Base-by-base conservation (phyloP, 2,888 invertebrate genomes). In the Auanema sp. region DNA sequence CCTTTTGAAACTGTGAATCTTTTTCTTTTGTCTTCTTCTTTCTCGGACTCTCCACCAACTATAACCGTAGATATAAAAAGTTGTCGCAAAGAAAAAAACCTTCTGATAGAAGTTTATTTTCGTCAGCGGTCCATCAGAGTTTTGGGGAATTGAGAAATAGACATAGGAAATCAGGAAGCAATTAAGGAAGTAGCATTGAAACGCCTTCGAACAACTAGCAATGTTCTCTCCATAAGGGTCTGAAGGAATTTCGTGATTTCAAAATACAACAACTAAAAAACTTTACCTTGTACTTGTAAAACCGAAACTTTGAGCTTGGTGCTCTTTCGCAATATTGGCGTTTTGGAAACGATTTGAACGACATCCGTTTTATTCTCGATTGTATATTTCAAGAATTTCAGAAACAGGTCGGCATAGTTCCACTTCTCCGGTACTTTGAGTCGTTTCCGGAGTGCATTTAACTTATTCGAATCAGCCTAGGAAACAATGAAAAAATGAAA, bases 131-230 rank as follows among this genome's bases (percentile, higher is more conserved):
- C 65, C 65, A 25, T 56, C 11, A 6, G 47, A n/a, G 16, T 51
- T 66, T 16, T 66, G 41, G 0, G 72, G 72, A 58, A 72, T 60
- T n/a, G 61, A 47, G 33, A 68, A 68, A 11, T 60, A 56, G 1
- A 59, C 1, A 24, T 43, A 72, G 1, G 69, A 64, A 0, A 55
- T 44, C 2, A 75, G 58, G 11, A 75, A 58, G 47, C 75, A 75
- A 57, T 75, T 75, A 59, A 72, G 61, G 47, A 66, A 72, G 57
- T 63, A 71, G 57, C 67, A 72, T 16, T 70, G 64, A 24, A 68
- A 69, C 0, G 68, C 57, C 52, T 66, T 69, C 8, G 66, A 63
- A 44, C 71, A 65, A n/a, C 55, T 43, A 1, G 65, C 61, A 0
- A 72, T 65, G 47, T 69, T 71, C 23, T 71, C 71, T 4, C 64